Evolutionary conservation across 2,113 vertebrate species (phyloP).

Genomic region (Hippocampus zosterae): DNA sequence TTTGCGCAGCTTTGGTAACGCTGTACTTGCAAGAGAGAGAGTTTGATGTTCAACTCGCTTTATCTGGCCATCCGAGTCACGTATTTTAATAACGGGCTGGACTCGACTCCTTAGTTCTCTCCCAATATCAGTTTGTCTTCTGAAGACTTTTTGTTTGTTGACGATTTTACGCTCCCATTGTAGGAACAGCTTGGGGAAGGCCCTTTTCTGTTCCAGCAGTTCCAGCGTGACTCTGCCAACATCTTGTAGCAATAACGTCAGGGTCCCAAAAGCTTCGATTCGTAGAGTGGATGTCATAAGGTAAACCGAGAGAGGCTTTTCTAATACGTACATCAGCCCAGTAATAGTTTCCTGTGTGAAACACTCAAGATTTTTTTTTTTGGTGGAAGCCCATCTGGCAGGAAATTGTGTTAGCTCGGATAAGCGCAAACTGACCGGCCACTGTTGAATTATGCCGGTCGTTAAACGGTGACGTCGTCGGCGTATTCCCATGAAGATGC

Average conservation of each 20-base stretch:
- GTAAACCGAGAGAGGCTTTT: constrained; percentile 5
- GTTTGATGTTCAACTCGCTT: constrained; percentile 1
- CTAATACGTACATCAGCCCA: not conserved
- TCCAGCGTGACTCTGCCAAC: not conserved
- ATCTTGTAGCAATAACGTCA: not conserved
- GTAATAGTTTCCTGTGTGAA: constrained; percentile 11
- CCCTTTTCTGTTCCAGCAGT: not conserved
- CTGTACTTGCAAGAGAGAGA: not conserved
- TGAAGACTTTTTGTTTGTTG: not conserved
- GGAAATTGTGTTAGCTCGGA: constrained; percentile 6
- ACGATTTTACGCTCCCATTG: not conserved
- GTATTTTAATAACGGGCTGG: not conserved
- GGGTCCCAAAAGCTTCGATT: not conserved
- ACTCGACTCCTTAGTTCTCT: not conserved
- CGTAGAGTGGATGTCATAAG: constrained; percentile 6
- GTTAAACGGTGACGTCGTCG: not conserved
- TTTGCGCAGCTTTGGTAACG: not conserved
- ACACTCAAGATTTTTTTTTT: constrained; percentile 13
- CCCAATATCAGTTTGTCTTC: not conserved
- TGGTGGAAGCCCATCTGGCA: not conserved
- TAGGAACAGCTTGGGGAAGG: not conserved
- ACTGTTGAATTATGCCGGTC: not conserved
- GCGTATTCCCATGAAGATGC: not conserved
- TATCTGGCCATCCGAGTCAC: not conserved
- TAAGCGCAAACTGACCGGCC: constrained; percentile 4